These are phyloP conservation scores for Mactra quadrangularis DNA, from an alignment of 1,140 invertebrate species.

Conservation along the genomic window DNA sequence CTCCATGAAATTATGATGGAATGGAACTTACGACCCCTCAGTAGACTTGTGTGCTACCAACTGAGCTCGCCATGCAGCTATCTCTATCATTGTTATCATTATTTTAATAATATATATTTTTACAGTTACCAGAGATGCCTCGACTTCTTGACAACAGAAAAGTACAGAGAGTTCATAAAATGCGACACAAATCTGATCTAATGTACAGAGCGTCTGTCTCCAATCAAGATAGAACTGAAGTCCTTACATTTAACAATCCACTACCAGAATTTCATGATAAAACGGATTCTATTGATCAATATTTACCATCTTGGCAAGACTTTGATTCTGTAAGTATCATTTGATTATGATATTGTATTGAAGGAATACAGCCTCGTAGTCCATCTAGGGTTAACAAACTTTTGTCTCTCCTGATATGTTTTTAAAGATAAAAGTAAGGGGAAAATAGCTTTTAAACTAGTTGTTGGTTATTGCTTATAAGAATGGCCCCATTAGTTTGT, in stretches of 20 bases:
- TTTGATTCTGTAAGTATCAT: conserved; percentile 34
- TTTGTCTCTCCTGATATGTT: too few species aligned
- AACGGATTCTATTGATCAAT: conserved; percentile 68
- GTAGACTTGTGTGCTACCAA: too few species aligned
- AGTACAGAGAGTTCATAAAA: conserved; percentile 44
- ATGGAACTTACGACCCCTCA: too few species aligned
- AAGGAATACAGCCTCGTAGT: not conserved
- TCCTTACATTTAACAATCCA: conserved; percentile 78
- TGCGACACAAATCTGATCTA: conserved; percentile 75
- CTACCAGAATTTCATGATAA: conserved; percentile 71
- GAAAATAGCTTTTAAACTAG: too few species aligned
- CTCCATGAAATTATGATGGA: too few species aligned
- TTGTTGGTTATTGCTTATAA: too few species aligned
- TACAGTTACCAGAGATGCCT: conserved; percentile 51
- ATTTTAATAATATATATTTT: too few species aligned
- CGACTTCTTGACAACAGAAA: conserved; percentile 46
- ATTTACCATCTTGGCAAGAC: conserved; percentile 74
- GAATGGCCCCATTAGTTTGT: too few species aligned
- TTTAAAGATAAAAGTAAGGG: too few species aligned
- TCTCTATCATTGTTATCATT: too few species aligned
- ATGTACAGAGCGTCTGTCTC: conserved; percentile 78
- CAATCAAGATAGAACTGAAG: conserved; percentile 75
- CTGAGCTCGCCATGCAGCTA: too few species aligned
- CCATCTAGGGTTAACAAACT: not conserved
- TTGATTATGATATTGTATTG: not conserved